A percentile compares a stretch with the other conserved stretches of the same genome.
Conservation (phyloP, 1,140 invertebrate species). For the Triops cancriformis region DNA sequence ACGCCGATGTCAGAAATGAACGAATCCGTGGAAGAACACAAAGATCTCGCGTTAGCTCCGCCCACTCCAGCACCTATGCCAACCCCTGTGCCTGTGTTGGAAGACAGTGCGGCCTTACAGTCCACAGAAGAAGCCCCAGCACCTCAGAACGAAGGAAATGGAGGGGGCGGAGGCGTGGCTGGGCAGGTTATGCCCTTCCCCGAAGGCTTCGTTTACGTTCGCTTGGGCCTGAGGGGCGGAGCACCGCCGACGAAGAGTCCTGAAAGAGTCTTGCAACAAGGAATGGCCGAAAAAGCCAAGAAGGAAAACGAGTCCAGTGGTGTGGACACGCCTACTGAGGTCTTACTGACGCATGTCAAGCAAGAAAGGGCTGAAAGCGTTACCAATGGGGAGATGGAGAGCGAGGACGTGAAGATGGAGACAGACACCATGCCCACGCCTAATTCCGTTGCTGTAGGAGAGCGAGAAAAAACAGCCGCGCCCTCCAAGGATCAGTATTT, state of each 20-base stretch:
- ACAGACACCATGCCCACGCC: no score
- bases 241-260: not conserved
- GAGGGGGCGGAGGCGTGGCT: not conserved
- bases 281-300: not conserved
- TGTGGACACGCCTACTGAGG: no score
- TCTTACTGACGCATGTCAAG: not conserved
- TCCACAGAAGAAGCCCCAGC: not conserved
- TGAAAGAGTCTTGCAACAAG: not conserved
- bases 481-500: not conserved
- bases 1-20: conserved; percentile 16
- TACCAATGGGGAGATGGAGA: not conserved
- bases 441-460: not conserved
- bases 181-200: conserved; percentile 16
- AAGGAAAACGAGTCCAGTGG: not conserved
- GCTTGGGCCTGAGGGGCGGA: not conserved
- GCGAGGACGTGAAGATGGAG: not conserved
- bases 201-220: not conserved
- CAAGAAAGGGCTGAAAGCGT: not conserved
- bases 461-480: not conserved
- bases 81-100: not conserved
- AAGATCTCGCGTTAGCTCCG: not conserved
- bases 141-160: not conserved
- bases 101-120: not conserved
- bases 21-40: conserved; percentile 14
- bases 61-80: not conserved